A percentile compares a stretch with the other conserved stretches of the same genome.
Evolutionary conservation across 2,797 vertebrate species (phyloP).

Genomic region (Taeniopygia guttata): DNA sequence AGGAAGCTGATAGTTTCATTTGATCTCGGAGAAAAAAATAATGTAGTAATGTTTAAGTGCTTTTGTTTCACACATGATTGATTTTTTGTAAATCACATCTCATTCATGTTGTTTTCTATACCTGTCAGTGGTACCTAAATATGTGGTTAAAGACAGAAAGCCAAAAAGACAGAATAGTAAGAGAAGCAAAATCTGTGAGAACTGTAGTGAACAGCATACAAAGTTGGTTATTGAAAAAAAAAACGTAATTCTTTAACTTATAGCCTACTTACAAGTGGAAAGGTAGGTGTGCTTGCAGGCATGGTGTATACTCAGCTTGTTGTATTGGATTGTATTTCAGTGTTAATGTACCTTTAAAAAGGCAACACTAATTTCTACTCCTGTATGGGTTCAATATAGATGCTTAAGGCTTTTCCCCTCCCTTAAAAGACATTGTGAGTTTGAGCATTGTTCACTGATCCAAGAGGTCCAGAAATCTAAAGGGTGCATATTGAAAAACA

Average conservation of each 20-base stretch:
- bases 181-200: neutral
- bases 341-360: slow-evolving; percentile 23
- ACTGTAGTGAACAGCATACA: neutral
- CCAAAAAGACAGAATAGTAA: neutral
- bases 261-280: neutral
- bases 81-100: neutral
- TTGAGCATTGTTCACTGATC: neutral
- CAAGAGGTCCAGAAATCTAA: neutral
- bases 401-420: neutral
- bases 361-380: neutral
- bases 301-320: neutral
- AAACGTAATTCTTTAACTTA: neutral
- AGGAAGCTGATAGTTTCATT: neutral
- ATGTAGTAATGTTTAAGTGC: neutral
- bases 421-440: neutral
- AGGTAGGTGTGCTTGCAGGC: neutral
- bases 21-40: neutral
- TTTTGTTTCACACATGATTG: neutral
- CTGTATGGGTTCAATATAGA: neutral
- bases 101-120: neutral
- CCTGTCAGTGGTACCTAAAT: neutral
- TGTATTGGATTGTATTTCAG: neutral
- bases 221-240: neutral
- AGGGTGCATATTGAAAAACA: neutral
- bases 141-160: neutral